Base-by-base conservation (phyloP, 2,113 vertebrate genomes). In the Bufo gargarizans region DNA sequence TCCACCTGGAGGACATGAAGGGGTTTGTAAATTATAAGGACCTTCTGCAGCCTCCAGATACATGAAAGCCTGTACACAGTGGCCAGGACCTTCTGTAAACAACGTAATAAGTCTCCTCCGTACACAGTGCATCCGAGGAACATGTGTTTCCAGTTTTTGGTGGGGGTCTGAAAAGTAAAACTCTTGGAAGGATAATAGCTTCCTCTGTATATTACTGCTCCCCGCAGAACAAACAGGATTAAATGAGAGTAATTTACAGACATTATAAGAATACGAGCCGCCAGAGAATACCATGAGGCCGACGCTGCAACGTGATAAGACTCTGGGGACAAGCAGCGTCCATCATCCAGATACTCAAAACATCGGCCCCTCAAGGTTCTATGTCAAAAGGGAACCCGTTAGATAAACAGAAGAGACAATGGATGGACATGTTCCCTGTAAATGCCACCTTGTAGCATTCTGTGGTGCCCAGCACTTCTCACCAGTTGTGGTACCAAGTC, bases 91-190 rank as follows among this genome's bases (percentile, higher is more conserved):
- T 56, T 55, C 49, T 22, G n/a, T 33, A 33, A 33, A 79, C n/a
- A 79, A 58, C 50, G 13, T 22, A 79, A 58, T 22, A 47, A 76
- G 16, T 77, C 74, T 50, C 16, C 4, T 50, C 45, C 4, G 11
- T 10, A 20, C 16, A 77, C 47, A 19, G 19, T 2, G 7, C 74
- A 50, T 50, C 47, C 14, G 14, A 50, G 45, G 4, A 20, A 77
- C 74, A 77, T 77, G 47, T 77, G 74, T 50, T 77, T 77, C 47
- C 74, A 77, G 74, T 77, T 49, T 77, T 77, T 50, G 74, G 45
- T 50, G 74, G 45, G 33, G 47, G 74, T 20, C 74, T 50, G 74
- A 72, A 77, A 77, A 77, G 74, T 77, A 19, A 77, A 77, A 77
- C 45, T 77, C 74, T 17, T 77, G 74, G 74, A 77, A 77, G 74